These are phyloP conservation scores for Eilema griseolum DNA, from an alignment of 2,888 invertebrate genomes.

Conservation along the genomic window DNA sequence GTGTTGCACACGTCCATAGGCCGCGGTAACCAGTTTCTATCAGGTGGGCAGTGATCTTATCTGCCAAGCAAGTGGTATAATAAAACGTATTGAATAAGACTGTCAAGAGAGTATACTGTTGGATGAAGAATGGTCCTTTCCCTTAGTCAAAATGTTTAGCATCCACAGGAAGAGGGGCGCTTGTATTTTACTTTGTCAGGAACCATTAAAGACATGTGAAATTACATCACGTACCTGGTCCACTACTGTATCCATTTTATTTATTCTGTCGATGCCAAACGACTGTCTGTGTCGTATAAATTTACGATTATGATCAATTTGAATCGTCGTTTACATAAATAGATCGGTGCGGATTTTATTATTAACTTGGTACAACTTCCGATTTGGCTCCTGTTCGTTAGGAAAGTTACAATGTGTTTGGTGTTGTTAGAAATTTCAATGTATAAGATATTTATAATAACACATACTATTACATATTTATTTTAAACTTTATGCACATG, in stretches of 20 bases:
- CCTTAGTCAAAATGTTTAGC: background rate
- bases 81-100: too few relatives aligned
- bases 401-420: background rate
- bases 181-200: background rate
- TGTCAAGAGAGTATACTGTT: background rate
- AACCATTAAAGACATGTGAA: background rate
- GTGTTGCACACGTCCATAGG: too few relatives aligned
- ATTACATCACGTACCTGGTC: background rate
- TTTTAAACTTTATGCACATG: too few relatives aligned
- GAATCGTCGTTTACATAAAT: background rate
- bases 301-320: background rate
- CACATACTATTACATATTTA: too few relatives aligned
- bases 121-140: background rate
- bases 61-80: too few relatives aligned
- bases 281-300: background rate
- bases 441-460: too few relatives aligned
- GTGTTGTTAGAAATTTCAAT: background rate
- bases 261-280: background rate
- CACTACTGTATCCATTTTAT: background rate
- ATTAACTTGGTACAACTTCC: background rate
- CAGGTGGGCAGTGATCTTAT: too few relatives aligned
- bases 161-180: background rate
- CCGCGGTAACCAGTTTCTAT: too few relatives aligned
- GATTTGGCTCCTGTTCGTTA: background rate
- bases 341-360: conserved; percentile 1